Evolutionary conservation across 1,140 invertebrate genomes (phyloP), one percentile per base, ranked within the genome.

Genomic region (Listronotus oregonensis): DNA sequence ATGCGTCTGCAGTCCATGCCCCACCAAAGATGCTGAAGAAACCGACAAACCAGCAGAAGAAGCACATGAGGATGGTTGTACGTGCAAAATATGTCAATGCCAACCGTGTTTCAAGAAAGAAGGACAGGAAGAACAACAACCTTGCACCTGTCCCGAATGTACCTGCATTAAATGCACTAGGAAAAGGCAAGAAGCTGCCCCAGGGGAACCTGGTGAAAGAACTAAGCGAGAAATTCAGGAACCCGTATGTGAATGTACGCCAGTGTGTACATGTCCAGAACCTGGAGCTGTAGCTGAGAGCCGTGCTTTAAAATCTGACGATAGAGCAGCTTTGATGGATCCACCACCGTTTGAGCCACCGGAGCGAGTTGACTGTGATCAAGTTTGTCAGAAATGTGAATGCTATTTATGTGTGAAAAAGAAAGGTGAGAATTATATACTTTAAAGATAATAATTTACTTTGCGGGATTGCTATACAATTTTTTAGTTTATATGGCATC

Each of bases 341-440:
- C 63, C 63, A 3, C 68, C 68, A 14, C 64, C 64, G 0, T 69
- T 69, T 39, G 68, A 69, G 43, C 51, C 47, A 12, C 34, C 43
- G 0, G 15, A 51, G 9, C 47, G 59, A 18, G 52, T 59, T n/a
- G 32, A 50, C 10, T 70, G 68, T 18, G 21, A 64, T 11, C 21
- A 27, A 27, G 21, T 27, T 27, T 67, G 68, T 43, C 8, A 47
- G 10, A 59, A 47, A 34, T 66, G 64, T 31, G 21, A 59, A 1
- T 66, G 64, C 17, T 15, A 43, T 8, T 54, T 66, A 12, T 66
- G 64, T 18, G 10, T 47, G 17, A 7, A 37, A 17, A 7, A 31
- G 17, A 51, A 14, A 32, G 47, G 12, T 14, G 0, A 14, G n/a
- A n/a, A 14, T 44, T 44, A n/a, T 2, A 4, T 1, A 27, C 5